A percentile compares a stretch with the other conserved stretches of the same genome.
Evolutionary conservation across 2,797 vertebrate genomes (phyloP).

Genomic region (Phyllotis vaccarum): DNA sequence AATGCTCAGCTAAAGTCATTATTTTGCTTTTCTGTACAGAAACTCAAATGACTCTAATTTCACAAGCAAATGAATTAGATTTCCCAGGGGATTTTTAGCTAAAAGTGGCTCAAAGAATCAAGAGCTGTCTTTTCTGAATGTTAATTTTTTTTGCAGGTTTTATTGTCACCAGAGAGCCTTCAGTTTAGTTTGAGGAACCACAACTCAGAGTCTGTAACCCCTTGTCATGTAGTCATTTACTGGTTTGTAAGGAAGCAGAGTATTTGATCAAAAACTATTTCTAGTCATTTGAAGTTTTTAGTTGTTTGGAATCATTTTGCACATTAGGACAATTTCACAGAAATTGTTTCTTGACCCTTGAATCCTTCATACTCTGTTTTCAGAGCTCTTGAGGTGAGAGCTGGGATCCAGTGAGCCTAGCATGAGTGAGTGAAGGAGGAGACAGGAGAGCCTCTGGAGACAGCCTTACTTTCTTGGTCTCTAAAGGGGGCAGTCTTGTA

Average conservation of each 20-base stretch:
- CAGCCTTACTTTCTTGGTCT: constrained; percentile 58
- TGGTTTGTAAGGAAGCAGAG: not conserved
- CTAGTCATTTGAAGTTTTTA: constrained; percentile 25
- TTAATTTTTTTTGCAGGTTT: constrained; percentile 30
- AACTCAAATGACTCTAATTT: constrained; percentile 26
- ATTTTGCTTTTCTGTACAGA: constrained; percentile 57
- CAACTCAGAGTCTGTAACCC: not conserved
- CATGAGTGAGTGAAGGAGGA: not conserved
- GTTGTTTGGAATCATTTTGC: constrained; percentile 57
- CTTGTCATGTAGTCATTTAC: constrained; percentile 4
- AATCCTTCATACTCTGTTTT: constrained; percentile 58
- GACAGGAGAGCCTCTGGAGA: constrained; percentile 28
- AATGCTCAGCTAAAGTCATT: constrained; percentile 30
- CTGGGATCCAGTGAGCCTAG: not conserved
- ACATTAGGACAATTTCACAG: not conserved
- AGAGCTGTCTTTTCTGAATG: constrained; percentile 37
- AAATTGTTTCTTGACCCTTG: constrained; percentile 40
- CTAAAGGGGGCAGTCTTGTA: constrained; percentile 72
- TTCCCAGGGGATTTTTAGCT: constrained; percentile 48
- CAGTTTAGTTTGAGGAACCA: constrained; percentile 10
- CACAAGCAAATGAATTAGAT: constrained; percentile 61
- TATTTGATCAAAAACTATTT: constrained; percentile 55
- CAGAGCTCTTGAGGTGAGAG: constrained; percentile 46
- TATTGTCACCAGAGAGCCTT: not conserved
- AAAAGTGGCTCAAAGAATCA: constrained; percentile 42